Base-by-base conservation (phyloP, 2,113 vertebrate genomes). In the Lampris megalopsis region DNA sequence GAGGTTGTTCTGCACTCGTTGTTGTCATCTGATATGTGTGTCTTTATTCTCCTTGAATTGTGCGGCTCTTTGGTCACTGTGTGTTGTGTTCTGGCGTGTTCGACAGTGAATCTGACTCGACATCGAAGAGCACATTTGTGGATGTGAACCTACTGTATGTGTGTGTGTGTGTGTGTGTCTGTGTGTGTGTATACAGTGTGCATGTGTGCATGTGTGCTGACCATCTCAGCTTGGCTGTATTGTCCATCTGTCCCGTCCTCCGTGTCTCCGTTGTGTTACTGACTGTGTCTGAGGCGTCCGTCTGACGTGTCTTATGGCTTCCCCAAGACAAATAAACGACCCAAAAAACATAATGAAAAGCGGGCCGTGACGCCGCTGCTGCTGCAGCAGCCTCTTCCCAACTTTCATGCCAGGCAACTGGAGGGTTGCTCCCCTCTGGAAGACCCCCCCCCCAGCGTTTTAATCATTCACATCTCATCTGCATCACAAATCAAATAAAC, bases 291-390 rank as follows among this genome's bases (percentile, higher is more conserved):
- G 42, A 47, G 72, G 77, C 69, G 41, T 80, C 52, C 77, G 71
- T 72, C 71, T 41, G 61, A 74, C 58, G 62, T 79, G 64, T 74
- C 83, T 70, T 45, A 75, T 48, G 71, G 75, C 67, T 82, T 77
- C 47, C 59, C 54, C 69, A 59, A 62, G 40, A 63, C 45, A 84
- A 90, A 87, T 70, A 86, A 90, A 87, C 63, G 72, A 49, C 54
- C 65, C 75, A 50, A 73, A 85, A 65, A 85, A 63, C 71, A 61
- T 71, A 82, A 82, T 69, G 63, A 88, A 70, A 36, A 81, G 0
- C 10, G 38, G 82, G 48, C 38, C 49, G 9, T 52, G 62, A 77
- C 43, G 73, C 67, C 49, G 41, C 45, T 6, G 35, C 63, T 61
- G 45, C 53, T 56, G 68, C 48, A 40, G 63, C 58, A 24, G 24